phyloP scores from a whole-genome alignment of 2,113 vertebrate species.

The Peromyscus californicus region DNA sequence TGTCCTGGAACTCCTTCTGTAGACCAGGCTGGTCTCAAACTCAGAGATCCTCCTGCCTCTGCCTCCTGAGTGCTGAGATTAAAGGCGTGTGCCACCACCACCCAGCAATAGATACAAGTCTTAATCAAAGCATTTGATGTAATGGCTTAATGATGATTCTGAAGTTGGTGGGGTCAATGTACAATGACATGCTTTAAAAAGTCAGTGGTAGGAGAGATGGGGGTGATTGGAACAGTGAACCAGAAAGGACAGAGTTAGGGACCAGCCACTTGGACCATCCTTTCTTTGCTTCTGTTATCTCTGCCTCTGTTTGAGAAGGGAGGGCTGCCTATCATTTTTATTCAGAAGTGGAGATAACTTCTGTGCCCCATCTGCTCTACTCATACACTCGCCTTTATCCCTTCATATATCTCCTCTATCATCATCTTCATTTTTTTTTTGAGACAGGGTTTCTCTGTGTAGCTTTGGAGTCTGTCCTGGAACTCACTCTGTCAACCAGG shows the following conservation, averaged over 20 bases:
- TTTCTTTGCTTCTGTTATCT: conserved; percentile 49
- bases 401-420: neutral
- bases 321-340: neutral
- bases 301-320: conserved; percentile 41
- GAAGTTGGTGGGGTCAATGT: conserved; percentile 1
- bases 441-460: too few species aligned
- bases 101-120: neutral
- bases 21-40: neutral
- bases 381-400: neutral
- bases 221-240: neutral
- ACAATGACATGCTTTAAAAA: neutral
- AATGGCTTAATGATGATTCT: neutral
- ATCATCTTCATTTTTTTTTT: conserved; percentile 3
- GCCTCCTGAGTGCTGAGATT: neutral
- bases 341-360: neutral
- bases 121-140: conserved; percentile 14
- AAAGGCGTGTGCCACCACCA: neutral
- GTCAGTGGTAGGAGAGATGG: neutral
- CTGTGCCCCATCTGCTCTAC: neutral
- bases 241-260: neutral
- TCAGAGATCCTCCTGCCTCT: neutral
- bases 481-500: too few species aligned
- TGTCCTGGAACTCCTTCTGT: neutral
- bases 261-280: neutral
- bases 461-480: too few species aligned